Base-by-base conservation (phyloP, 2,888 invertebrate genomes). In the Smittia sp. region DNA sequence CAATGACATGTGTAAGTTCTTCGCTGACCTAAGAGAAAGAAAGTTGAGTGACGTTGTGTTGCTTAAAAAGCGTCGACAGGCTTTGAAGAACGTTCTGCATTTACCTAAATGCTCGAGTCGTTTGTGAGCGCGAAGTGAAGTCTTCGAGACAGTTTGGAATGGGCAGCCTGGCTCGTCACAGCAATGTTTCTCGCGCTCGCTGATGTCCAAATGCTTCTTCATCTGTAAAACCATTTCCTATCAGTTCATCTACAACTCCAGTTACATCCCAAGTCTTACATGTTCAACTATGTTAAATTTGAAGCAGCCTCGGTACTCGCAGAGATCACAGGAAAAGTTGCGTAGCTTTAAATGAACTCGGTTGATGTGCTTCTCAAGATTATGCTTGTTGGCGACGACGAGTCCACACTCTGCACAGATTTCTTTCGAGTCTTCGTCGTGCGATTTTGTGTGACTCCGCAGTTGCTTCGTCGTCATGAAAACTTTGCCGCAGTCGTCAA, bases 271-370 rank as follows among this genome's bases (percentile, higher is more conserved):
- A n/a, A n/a, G n/a, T 32, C 32, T n/a, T 41, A 69, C 32, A 69
- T 69, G 69, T 20, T 25, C 15, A 18, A n/a, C 52, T n/a, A 69
- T 46, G 20, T 27, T 54, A 27, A n/a, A 54, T 20, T 69, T 69
- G 27, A 69, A 69, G 18, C 18, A 54, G 11, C 27, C 54, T 54
- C 22, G 27, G 41, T 25, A 54, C 7, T 54, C 54, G 6, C 69
- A 69, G 1, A 69, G 18, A 32, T 69, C 69, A 54, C 69, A 69
- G 27, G 7, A 69, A 24, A 54, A 54, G 15, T 52, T 52, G 25
- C 22, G 18, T 0, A 69, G 25, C n/a, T 69, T 69, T 13, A 69
- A 9, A 54, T 69, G 69, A 20, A 69, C 7, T 27, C 54, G 52
- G 15, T 27, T 27, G 0, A 52, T 69, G 20, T 69, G 69, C 11